Percentiles rank a stretch among this genome's conserved stretches.
Evolutionary conservation across 2,113 vertebrate species (phyloP).

Genomic region (Oncorhynchus keta): DNA sequence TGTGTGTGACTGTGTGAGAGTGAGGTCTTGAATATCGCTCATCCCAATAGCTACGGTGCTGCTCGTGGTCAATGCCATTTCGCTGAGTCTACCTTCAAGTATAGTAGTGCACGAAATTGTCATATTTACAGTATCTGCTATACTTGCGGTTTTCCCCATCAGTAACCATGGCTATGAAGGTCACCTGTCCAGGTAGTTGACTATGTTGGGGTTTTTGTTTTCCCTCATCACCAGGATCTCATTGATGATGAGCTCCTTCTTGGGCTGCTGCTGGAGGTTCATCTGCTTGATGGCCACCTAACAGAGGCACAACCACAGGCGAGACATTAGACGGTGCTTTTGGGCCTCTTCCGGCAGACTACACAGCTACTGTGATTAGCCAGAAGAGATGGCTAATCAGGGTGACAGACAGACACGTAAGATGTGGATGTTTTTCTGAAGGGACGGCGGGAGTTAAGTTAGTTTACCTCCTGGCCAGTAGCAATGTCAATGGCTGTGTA

Average conservation of each 20-base stretch:
- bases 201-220: conserved; percentile 99
- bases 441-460: neutral
- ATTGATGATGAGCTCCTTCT: conserved; percentile 99
- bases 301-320: conserved; percentile 26
- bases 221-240: conserved; percentile 99
- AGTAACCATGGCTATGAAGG: neutral
- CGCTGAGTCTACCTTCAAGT: neutral
- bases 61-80: too few relatives aligned
- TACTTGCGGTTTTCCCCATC: neutral
- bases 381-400: too few relatives aligned
- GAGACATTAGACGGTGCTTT: too few relatives aligned
- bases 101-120: neutral
- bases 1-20: neutral
- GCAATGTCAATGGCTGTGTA: conserved; percentile 98
- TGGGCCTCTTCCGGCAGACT: too few relatives aligned
- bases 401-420: neutral
- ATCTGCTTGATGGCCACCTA: conserved; percentile 99
- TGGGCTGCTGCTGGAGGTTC: conserved; percentile 98
- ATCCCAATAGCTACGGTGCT: too few relatives aligned
- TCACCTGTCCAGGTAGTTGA: conserved; percentile 99
- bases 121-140: too few relatives aligned
- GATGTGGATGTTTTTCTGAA: neutral
- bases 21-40: too few relatives aligned
- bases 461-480: conserved; percentile 91
- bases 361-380: too few relatives aligned